These are phyloP conservation scores for Clitarchus hookeri DNA, from an alignment of 2,888 invertebrate species.

Conservation along the genomic window DNA sequence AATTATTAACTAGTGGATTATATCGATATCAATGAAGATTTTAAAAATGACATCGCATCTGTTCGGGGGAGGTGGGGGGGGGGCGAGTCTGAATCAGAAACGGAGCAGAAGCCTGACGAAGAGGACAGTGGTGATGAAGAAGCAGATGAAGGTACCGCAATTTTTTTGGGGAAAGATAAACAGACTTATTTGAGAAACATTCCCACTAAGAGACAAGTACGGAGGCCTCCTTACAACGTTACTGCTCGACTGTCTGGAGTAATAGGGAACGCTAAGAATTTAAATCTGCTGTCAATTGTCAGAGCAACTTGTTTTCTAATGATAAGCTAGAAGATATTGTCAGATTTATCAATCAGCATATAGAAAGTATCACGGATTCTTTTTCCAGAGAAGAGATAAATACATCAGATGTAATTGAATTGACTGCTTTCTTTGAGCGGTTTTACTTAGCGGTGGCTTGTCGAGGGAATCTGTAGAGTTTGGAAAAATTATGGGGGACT, in stretches of 20 bases:
- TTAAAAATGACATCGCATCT: too few relatives aligned
- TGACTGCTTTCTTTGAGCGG: background rate
- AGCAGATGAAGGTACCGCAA: conserved; percentile 30
- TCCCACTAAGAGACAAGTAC: conserved; percentile 43
- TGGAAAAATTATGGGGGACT: conserved; percentile 45
- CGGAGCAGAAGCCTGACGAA: too few relatives aligned
- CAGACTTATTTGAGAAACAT: conserved; percentile 38
- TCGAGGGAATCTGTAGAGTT: conserved; percentile 42
- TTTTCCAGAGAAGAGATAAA: conserved; percentile 35
- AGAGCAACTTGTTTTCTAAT: conserved; percentile 42
- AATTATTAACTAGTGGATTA: background rate
- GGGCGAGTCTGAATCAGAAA: too few relatives aligned
- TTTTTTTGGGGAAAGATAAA: conserved; percentile 40
- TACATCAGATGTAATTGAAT: background rate
- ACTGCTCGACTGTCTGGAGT: conserved; percentile 43
- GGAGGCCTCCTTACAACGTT: conserved; percentile 40
- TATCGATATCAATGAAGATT: background rate
- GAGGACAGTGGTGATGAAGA: too few relatives aligned
- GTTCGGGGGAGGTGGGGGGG: too few relatives aligned
- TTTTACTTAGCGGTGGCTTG: conserved; percentile 48
- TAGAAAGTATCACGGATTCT: too few relatives aligned
- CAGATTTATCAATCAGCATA: too few relatives aligned
- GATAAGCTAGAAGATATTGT: conserved; percentile 45
- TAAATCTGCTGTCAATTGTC: conserved; percentile 24
- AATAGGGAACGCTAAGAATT: conserved; percentile 38